phyloP scores from a whole-genome alignment of 1,140 invertebrate genomes.

The Sinella curviseta region DNA sequence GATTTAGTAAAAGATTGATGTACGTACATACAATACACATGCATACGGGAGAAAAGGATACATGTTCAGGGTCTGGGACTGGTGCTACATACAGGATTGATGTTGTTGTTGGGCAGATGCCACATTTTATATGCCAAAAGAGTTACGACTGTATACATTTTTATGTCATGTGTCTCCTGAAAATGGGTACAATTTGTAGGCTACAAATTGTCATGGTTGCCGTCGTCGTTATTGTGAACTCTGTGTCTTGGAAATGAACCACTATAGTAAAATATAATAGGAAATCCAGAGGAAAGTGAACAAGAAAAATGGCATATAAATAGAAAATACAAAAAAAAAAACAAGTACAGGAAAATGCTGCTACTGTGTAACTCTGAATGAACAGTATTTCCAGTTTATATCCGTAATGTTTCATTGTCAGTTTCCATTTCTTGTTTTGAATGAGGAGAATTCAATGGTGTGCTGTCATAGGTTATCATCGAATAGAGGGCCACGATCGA shows the following conservation, averaged over 20 bases:
- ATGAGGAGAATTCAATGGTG: constrained; percentile 3
- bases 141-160: constrained; percentile 12
- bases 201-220: neutral
- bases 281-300: too few relatives aligned
- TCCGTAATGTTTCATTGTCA: neutral
- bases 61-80: too few relatives aligned
- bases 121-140: constrained; percentile 25
- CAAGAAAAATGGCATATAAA: neutral
- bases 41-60: too few relatives aligned
- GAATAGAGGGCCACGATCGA: too few relatives aligned
- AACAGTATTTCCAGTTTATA: neutral
- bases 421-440: neutral
- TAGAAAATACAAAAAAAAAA: neutral
- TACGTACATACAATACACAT: neutral
- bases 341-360: neutral
- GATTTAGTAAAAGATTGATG: neutral
- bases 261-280: too few relatives aligned
- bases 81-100: neutral
- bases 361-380: neutral
- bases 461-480: too few relatives aligned
- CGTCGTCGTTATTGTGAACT: neutral
- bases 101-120: constrained; percentile 18
- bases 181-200: too few relatives aligned
- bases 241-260: too few relatives aligned
- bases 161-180: constrained; percentile 6